Conservation (phyloP, 2,888 invertebrate genomes). For the Caradrina clavipalpis region DNA sequence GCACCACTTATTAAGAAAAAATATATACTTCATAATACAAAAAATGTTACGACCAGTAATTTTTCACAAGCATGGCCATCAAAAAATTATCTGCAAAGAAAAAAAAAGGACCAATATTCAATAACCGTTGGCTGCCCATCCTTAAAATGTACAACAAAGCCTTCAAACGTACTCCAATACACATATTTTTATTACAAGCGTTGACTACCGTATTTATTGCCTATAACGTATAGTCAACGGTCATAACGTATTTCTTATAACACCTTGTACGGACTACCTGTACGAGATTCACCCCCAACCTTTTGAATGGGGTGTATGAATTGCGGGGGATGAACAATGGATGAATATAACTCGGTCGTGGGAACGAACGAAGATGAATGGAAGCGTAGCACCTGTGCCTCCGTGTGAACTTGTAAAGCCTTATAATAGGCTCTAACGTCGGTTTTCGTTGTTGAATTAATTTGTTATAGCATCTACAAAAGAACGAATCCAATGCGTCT, state of each 20-base stretch:
- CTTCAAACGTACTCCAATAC: constrained; percentile 26
- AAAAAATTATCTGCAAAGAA: constrained; percentile 17
- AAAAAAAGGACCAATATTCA: constrained; percentile 15
- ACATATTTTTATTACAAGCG: constrained; percentile 30
- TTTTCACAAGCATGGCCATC: constrained; percentile 13
- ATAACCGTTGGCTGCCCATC: constrained; percentile 47
- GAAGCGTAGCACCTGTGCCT: constrained; percentile 83
- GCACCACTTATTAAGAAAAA: background rate
- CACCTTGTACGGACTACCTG: constrained; percentile 80
- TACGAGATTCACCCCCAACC: constrained; percentile 83
- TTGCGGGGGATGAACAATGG: constrained; percentile 81
- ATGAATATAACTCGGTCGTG: constrained; percentile 80
- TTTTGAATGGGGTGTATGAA: constrained; percentile 76
- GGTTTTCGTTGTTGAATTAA: constrained; percentile 28
- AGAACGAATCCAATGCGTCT: background rate
- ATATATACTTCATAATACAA: no score
- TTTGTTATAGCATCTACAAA: constrained; percentile 30
- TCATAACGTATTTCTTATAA: constrained; percentile 80
- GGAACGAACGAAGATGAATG: constrained; percentile 78
- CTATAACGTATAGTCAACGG: constrained; percentile 70
- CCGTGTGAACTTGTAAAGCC: constrained; percentile 60
- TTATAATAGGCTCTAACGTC: constrained; percentile 50
- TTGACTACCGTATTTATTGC: constrained; percentile 52
- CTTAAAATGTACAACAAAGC: constrained; percentile 38
- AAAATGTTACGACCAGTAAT: background rate